Evolutionary conservation across 1,140 invertebrate species (phyloP), one percentile per base, ranked within the genome.

Genomic region (Papilio helenus): DNA sequence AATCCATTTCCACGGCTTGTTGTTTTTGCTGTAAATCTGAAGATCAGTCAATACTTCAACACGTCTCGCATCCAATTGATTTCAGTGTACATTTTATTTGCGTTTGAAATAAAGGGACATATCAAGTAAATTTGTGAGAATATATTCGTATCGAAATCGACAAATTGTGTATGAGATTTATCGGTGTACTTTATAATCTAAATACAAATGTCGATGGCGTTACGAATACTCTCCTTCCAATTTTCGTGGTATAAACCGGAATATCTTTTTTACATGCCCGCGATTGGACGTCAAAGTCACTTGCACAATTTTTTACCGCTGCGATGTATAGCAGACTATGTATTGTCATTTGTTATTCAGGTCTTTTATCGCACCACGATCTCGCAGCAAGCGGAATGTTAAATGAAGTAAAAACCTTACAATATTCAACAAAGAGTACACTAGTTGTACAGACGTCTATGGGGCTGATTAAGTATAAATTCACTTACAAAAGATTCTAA

Each of bases 21-120:
- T 68, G 61, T 68, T 68, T 68, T 68, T 68, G 26, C 61, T 68
- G 61, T 68, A 68, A 68, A 68, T 68, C 61, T 68, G 12, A n/a
- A 68, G 61, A 68, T 68, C 61, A 68, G 61, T 68, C 61, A 68
- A 68, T 68, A 68, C 23, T 68, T 5, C 12, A 68, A 68, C 61
- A 68, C 12, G 61, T 29, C 26, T 68, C 23, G 61, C 61, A 29
- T 68, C 16, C 29, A 68, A 68, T 68, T 68, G 61, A 68, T 68
- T 68, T 68, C 29, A 1, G n/a, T 55, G 51, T 55, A 55, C 2
- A 34, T 68, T 68, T 68, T 29, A 20, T 29, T 29, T 65, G 12
- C n/a, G n/a, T n/a, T n/a, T n/a, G n/a, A n/a, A n/a, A n/a, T n/a
- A n/a, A n/a, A n/a, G n/a, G n/a, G n/a, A n/a, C n/a, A n/a, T 46